Base-by-base conservation (phyloP, 35 echinoderm and acorn worm species). In the Patiria miniata region DNA sequence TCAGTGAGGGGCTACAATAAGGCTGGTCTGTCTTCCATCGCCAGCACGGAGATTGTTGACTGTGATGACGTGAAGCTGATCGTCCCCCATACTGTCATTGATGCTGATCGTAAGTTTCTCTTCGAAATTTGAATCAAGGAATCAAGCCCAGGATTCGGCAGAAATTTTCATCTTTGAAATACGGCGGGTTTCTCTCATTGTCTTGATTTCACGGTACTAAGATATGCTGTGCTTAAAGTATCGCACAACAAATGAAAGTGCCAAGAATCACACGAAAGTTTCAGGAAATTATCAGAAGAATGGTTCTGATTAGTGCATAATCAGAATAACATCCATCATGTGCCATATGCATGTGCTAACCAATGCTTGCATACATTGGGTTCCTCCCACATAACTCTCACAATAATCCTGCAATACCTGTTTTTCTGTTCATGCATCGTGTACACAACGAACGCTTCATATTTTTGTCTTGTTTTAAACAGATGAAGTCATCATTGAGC, bases 1-100 rank as follows among this genome's bases (percentile, higher is more conserved):
- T 14, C 39, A 32, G 6, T 90, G 30, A 37, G 88, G 47, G 88
- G 88, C 50, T 89, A 81, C 39, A 89, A 82, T 58, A 68, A 89
- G 40, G 79, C 37, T 81, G 87, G 78, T 22, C 40, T 89, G 30
- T 89, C 53, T 61, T 33, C 87, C 0, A 82, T 79, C 29, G 37
- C 53, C 5, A 81, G 8, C 29, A 80, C 33, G 2, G 79, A 89
- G 17, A 16, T 81, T 26, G 80, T 65, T 56, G 87, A 89, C 34
- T 89, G 87, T 60, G 36, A 68, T 14, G 54, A 89, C 29, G 32
- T 56, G 22, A 29, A 3, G 28, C 6, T 40, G 26, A 52, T 69
- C 18, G 34, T 39, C 2, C 87, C 78, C 8, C 56, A 89, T 68
- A 40, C 81, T 39, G 87, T 89, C 18, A 89, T 89, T n/a, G 87